Conservation (phyloP, 2,888 invertebrate genomes). For the Tholera decimalis region DNA sequence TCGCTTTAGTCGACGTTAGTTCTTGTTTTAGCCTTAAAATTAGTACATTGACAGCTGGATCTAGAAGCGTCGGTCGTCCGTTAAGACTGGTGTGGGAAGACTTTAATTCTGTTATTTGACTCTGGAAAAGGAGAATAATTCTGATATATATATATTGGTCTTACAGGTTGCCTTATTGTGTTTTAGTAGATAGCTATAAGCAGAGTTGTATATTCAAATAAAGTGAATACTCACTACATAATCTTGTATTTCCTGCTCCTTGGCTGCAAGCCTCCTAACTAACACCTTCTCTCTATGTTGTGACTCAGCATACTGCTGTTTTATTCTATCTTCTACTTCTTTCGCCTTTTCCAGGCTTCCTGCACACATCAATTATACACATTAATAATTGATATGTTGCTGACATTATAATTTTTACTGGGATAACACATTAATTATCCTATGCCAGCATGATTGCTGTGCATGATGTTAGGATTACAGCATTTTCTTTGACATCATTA, state of each 20-base stretch:
- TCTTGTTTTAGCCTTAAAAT: constrained; percentile 98
- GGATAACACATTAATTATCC: constrained; percentile 22
- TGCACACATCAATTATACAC: constrained; percentile 78
- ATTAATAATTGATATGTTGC: constrained; percentile 41
- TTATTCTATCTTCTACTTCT: constrained; percentile 95
- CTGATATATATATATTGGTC: constrained; percentile 1
- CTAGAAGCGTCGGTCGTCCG: constrained; percentile 94
- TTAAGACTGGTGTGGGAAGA: constrained; percentile 96
- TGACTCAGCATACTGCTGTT: constrained; percentile 96
- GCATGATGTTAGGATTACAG: too few relatives aligned
- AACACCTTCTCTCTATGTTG: constrained; percentile 98
- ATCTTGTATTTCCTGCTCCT: constrained; percentile 99
- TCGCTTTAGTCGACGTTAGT: constrained; percentile 96
- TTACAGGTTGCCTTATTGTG: neutral
- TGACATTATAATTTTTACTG: neutral
- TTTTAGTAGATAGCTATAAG: constrained; percentile 2
- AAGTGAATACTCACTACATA: constrained; percentile 94
- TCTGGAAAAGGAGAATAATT: constrained; percentile 90
- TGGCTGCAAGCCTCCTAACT: constrained; percentile 97
- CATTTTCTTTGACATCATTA: constrained; percentile 27
- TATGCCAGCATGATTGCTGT: constrained; percentile 10
- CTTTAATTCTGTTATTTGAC: constrained; percentile 98
- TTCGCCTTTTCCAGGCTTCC: constrained; percentile 94
- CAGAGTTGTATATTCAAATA: neutral
- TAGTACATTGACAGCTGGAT: constrained; percentile 98